phyloP scores from a whole-genome alignment of 2,113 vertebrate species.

The Nyctibius bracteatus region DNA sequence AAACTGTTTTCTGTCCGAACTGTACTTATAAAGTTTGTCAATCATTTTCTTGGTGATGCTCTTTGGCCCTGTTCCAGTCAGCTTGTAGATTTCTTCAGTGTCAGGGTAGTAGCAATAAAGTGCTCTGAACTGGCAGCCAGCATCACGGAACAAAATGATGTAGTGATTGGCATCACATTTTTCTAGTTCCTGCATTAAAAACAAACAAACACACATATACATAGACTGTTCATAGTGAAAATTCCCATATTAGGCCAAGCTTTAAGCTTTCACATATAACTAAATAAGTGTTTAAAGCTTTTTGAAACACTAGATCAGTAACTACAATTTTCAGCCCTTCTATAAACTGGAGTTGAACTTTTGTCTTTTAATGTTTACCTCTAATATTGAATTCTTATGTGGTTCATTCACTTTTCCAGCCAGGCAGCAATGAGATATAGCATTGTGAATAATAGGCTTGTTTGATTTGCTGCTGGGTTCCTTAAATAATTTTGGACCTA shows the following conservation, averaged over 20 bases:
- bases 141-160: constrained; percentile 93
- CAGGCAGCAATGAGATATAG: constrained; percentile 93
- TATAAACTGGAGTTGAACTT: background rate
- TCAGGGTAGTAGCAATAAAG: constrained; percentile 91
- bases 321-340: background rate
- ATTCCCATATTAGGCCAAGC: background rate
- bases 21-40: constrained; percentile 96
- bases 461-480: constrained; percentile 96
- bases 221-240: background rate
- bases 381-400: constrained; percentile 89
- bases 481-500: constrained; percentile 94
- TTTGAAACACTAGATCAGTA: background rate
- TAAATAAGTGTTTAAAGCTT: background rate
- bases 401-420: constrained; percentile 93
- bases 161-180: constrained; percentile 95
- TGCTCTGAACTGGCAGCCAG: constrained; percentile 91
- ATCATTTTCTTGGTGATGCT: constrained; percentile 91
- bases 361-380: constrained; percentile 72
- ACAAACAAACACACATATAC: background rate
- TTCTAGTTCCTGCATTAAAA: constrained; percentile 84
- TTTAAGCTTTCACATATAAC: background rate
- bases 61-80: constrained; percentile 89
- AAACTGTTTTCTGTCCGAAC: constrained; percentile 96
- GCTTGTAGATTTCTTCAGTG: constrained; percentile 88
- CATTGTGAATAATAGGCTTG: constrained; percentile 93